These are phyloP conservation scores for Alloscopus bannaensis DNA, from an alignment of 2,888 invertebrate genomes.

Conservation along the genomic window DNA sequence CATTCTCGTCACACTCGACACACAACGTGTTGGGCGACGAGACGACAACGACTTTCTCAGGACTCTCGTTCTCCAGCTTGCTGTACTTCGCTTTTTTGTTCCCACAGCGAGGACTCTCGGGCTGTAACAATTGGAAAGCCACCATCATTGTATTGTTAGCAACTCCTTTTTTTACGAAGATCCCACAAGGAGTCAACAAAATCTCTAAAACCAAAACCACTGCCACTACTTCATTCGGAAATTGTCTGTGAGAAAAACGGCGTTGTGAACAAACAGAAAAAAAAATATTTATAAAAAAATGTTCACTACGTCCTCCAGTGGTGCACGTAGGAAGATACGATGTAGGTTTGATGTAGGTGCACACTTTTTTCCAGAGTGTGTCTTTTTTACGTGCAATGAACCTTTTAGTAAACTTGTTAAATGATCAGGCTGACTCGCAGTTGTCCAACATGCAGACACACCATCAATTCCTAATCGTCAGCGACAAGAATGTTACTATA, in stretches of 20 bases:
- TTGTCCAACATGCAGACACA: no score
- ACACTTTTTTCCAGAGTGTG: no score
- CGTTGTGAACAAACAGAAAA: not conserved
- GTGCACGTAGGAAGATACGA: not conserved
- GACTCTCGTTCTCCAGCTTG: conserved; percentile 87
- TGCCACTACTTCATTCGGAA: not conserved
- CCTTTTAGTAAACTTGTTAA: no score
- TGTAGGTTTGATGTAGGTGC: no score
- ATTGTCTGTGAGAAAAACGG: not conserved
- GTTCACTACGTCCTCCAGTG: not conserved
- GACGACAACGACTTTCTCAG: conserved; percentile 73
- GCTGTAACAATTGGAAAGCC: conserved; percentile 69
- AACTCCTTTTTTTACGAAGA: not conserved
- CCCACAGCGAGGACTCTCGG: conserved; percentile 73
- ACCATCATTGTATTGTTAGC: conserved; percentile 44
- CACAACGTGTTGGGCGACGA: conserved; percentile 73
- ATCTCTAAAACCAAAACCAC: not conserved
- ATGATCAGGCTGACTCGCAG: no score
- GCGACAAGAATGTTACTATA: no score
- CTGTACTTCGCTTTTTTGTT: conserved; percentile 82
- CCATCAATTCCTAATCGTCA: no score
- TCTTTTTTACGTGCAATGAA: no score
- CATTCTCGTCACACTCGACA: conserved; percentile 74
- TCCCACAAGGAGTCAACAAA: not conserved
- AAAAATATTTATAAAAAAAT: no score